Evolutionary conservation across 2,113 vertebrate genomes (phyloP), one percentile per base, ranked within the genome.

Genomic region (Macrotus californicus): DNA sequence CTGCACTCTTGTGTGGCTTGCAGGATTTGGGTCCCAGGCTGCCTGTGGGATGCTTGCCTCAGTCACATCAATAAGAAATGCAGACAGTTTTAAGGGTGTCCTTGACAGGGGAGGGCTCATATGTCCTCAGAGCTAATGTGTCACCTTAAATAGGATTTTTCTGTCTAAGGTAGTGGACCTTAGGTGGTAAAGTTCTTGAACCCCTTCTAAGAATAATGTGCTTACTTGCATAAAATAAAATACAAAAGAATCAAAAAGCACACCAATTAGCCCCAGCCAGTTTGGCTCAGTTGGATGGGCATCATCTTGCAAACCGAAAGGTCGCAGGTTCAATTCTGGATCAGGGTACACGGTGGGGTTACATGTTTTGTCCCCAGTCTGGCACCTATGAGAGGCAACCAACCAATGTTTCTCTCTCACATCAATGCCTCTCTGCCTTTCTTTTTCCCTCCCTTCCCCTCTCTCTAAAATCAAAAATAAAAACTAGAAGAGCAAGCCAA

Each of bases 211-310:
- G 22, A 24, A 21, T 15, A 15, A 73, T 64, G 6, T 79, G 26
- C 54, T 93, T 84, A 77, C 1, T 13, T n/a, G 22, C 5, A 81
- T n/a, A 84, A 90, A 87, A 66, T 82, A 85, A 87, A 83, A 92
- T 43, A 59, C 10, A 54, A 29, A 84, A 24, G 9, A 56, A 26
- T 41, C 43, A 19, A 89, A 89, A 72, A 64, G 1, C 14, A 26
- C 59, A 76, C 61, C 18, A 43, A 31, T 64, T 26, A 14, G 61
- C 61, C 61, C 29, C 61, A 64, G 61, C 29, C 5, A 5, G 61
- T 64, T 2, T 64, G 26, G 61, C 29, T 31, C 61, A 64, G 29
- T 64, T 31, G 29, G 61, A 13, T 64, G 29, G 13, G 29, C 61
- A 64, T 64, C 29, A 31, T 15, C 5, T 26, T 31, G 29, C 61